A percentile compares a stretch with the other conserved stretches of the same genome.
phyloP scores from a whole-genome alignment of 2,888 invertebrate species.

The Cephus spinipes region DNA sequence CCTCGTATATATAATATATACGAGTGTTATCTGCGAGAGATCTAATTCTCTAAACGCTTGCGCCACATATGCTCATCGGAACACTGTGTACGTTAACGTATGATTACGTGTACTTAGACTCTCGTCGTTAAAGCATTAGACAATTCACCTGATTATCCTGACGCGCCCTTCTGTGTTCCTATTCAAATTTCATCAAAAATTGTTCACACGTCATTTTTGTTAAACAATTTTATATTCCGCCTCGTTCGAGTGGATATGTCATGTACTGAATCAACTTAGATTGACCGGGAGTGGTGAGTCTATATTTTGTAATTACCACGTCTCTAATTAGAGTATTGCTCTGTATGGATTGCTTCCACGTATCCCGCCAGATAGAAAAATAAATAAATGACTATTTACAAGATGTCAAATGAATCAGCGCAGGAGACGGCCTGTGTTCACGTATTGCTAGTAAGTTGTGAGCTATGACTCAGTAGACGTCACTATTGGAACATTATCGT shows the following conservation, averaged over 20 bases:
- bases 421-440: slow-evolving; percentile 17
- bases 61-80: too few species aligned
- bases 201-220: too few species aligned
- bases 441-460: slow-evolving; percentile 14
- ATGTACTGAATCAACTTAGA: slow-evolving; percentile 40
- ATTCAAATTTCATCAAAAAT: too few species aligned
- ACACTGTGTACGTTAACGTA: too few species aligned
- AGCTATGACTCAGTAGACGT: slow-evolving; percentile 1
- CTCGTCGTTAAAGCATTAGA: too few species aligned
- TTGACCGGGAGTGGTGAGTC: slow-evolving; percentile 38
- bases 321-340: slow-evolving; percentile 29
- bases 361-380: slow-evolving; percentile 57
- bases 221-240: too few species aligned
- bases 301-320: slow-evolving; percentile 6
- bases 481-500: background rate
- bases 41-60: too few species aligned
- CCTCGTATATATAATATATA: too few species aligned
- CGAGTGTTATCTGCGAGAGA: too few species aligned
- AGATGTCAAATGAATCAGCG: slow-evolving; percentile 50
- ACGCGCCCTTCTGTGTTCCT: too few species aligned
- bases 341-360: slow-evolving; percentile 21
- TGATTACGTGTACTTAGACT: too few species aligned
- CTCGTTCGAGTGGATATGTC: slow-evolving; percentile 31
- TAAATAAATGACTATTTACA: slow-evolving; percentile 62
- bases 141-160: too few species aligned